phyloP scores from a whole-genome alignment of 2,113 vertebrate species.

The Psittacula cyanocephala region DNA sequence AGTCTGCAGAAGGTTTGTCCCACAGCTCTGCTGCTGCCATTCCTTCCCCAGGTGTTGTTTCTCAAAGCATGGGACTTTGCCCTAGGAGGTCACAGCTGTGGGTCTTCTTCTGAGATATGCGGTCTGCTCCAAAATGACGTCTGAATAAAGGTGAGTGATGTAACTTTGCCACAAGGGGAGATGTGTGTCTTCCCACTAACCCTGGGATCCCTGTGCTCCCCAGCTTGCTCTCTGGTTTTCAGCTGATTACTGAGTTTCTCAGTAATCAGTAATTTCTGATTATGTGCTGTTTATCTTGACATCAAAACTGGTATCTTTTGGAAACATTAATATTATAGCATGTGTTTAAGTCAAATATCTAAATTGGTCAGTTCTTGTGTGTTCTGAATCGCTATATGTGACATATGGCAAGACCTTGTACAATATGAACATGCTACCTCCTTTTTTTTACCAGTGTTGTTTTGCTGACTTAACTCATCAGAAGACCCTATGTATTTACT shows the following conservation, averaged over 20 bases:
- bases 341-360: background rate
- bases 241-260: background rate
- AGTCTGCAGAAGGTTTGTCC: background rate
- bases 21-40: background rate
- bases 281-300: background rate
- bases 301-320: background rate
- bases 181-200: background rate
- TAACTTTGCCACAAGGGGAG: background rate
- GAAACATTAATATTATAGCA: background rate
- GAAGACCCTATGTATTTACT: background rate
- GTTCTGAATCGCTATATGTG: background rate
- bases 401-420: background rate
- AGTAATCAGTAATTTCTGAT: background rate
- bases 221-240: background rate
- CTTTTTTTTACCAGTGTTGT: background rate
- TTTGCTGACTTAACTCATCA: background rate
- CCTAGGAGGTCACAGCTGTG: background rate
- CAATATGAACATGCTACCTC: background rate
- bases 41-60: background rate
- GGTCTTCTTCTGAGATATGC: background rate
- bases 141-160: background rate
- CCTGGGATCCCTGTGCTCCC: fast-evolving
- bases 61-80: background rate
- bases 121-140: background rate
- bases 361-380: background rate